Evolutionary conservation across 1,140 invertebrate species (phyloP).

Genomic region (Lepidotrigona ventralis): DNA sequence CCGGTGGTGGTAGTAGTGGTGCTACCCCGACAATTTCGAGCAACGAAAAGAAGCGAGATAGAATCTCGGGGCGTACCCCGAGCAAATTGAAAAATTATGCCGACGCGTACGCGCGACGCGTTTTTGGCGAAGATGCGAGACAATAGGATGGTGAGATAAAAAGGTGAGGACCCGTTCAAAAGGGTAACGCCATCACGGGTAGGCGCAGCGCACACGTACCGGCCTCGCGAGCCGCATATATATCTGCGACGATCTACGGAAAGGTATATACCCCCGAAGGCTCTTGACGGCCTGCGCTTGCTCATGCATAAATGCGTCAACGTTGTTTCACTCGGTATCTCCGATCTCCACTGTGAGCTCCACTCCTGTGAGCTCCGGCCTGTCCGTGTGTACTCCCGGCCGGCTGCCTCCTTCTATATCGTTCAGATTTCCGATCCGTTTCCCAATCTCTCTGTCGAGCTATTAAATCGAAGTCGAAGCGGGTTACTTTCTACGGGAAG

Average conservation of each 20-base stretch:
- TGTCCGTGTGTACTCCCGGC: slow-evolving; percentile 7
- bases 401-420: slow-evolving; percentile 3
- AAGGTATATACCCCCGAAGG: slow-evolving; percentile 46
- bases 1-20: not conserved
- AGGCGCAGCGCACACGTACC: slow-evolving; percentile 21
- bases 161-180: slow-evolving; percentile 61
- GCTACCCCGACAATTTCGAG: slow-evolving; percentile 55
- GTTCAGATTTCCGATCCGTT: slow-evolving; percentile 51
- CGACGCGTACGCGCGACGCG: slow-evolving; percentile 51
- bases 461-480: slow-evolving; percentile 32
- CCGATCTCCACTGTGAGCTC: slow-evolving; percentile 41
- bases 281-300: slow-evolving; percentile 45
- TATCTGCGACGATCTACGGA: slow-evolving; percentile 61
- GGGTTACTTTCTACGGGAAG: slow-evolving; percentile 29
- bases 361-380: not conserved
- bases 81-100: slow-evolving; percentile 71
- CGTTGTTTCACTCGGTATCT: slow-evolving; percentile 53
- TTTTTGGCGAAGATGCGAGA: slow-evolving; percentile 68
- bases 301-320: slow-evolving; percentile 66
- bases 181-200: slow-evolving; percentile 60
- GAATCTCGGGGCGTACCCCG: slow-evolving; percentile 58
- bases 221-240: not conserved
- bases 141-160: slow-evolving; percentile 65
- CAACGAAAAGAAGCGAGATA: slow-evolving; percentile 50
- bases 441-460: slow-evolving; percentile 16